phyloP scores from a whole-genome alignment of 2,797 vertebrate species.

The Brachyrhaphis roseni region DNA sequence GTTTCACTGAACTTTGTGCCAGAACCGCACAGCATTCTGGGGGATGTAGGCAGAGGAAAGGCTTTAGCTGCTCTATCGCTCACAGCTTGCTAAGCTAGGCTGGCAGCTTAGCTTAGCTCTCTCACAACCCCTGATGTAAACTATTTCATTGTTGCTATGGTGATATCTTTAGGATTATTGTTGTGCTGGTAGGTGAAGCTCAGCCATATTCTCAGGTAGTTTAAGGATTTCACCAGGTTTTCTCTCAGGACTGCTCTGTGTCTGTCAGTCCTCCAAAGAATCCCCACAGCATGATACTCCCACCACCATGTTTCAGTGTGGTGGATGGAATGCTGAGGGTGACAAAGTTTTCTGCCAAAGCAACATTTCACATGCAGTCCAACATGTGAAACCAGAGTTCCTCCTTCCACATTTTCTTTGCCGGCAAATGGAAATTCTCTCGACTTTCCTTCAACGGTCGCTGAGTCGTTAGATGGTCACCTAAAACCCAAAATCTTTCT shows the following conservation, averaged over 20 bases:
- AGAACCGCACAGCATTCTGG: no score
- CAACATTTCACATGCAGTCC: neutral
- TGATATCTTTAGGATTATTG: neutral
- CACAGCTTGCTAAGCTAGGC: no score
- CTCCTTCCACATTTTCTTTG: neutral
- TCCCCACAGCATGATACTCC: neutral
- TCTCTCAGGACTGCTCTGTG: neutral
- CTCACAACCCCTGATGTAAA: neutral
- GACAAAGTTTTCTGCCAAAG: neutral
- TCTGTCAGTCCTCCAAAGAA: neutral
- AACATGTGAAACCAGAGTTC: neutral
- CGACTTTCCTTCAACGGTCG: neutral
- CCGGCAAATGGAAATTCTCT: neutral
- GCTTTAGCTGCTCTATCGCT: neutral
- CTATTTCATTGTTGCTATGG: neutral
- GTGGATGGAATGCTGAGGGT: neutral
- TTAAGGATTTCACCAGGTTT: neutral
- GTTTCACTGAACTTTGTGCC: no score
- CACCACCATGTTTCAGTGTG: neutral
- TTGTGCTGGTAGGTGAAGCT: neutral
- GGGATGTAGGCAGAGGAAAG: no score
- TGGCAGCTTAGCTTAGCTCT: no score
- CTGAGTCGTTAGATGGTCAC: no score
- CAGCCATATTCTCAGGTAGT: neutral
- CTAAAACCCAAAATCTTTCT: no score